Base-by-base conservation (phyloP, 2,113 vertebrate species). In the Mesoclemmys tuberculata region DNA sequence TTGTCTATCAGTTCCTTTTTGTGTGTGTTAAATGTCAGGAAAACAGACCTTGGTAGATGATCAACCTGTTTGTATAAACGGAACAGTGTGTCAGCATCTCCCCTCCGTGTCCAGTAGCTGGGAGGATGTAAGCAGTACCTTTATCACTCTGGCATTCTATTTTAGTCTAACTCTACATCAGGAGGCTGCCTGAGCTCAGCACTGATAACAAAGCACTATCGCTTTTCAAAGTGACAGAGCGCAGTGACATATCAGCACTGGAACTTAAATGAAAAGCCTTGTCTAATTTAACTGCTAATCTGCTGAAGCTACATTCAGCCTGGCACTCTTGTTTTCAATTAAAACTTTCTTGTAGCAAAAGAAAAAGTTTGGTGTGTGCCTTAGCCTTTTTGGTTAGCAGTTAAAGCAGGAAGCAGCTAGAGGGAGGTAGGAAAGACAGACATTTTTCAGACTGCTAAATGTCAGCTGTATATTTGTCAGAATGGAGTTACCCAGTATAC, bases 231-330 rank as follows among this genome's bases (percentile, higher is more conserved):
- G 97, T 97, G 97, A 98, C 97, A 98, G 93, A 83, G 95, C 95
- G 93, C 94, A 95, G 96, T 97, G 98, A 98, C 98, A 98, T 98
- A 98, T 98, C 98, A 98, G 98, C 96, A 95, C 52, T 56, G 79
- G 87, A 96, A 97, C 94, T 97, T 98, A 98, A 98, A 97, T 0
- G 74, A 98, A 98, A 98, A 98, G 91, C 85, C 95, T 92, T 81
- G 97, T 98, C 95, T 98, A 97, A 97, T 98, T 98, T 98, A 98
- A 97, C 97, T 94, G 93, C 95, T 97, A 97, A 97, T 97, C 97
- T 98, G 93, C 95, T 94, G 97, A 97, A 97, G 87, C 87, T 84
- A 54, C 88, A 93, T 95, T 97, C 96, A 98, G 94, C n/a, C 87
- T 64, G 80, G 84, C 61, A 96, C 85, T 97, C 87, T 95, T 94